Percentiles rank a stretch among this genome's conserved stretches.
phyloP scores from a whole-genome alignment of 53 echinoderm and acorn worm species.

The Crossaster papposus region DNA sequence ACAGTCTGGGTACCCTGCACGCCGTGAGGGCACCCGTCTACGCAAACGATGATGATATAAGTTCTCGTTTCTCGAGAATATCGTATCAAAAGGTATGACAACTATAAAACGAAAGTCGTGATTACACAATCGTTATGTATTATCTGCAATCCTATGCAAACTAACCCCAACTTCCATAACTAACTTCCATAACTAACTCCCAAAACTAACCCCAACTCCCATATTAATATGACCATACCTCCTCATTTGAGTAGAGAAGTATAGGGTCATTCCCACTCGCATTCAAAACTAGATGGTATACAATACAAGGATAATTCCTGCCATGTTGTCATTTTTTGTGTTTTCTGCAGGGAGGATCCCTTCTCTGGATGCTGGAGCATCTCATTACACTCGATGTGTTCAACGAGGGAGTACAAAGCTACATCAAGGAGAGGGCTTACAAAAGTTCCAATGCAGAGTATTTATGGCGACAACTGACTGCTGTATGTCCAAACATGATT shows the following conservation, averaged over 20 bases:
- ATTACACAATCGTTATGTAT: too few relatives aligned
- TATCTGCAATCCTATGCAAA: too few relatives aligned
- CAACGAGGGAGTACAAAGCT: conserved; percentile 67
- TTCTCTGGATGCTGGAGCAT: conserved; percentile 87
- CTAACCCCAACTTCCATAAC: too few relatives aligned
- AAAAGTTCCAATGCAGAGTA: conserved; percentile 84
- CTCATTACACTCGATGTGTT: conserved; percentile 81
- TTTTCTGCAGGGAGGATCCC: conserved; percentile 74
- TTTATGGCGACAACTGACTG: conserved; percentile 77
- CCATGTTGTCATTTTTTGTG: neutral
- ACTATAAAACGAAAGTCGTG: too few relatives aligned
- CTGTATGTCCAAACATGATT: conserved; percentile 52
- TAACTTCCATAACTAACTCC: too few relatives aligned
- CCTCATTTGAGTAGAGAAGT: too few relatives aligned
- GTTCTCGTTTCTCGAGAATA: neutral
- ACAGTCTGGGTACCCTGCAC: conserved; percentile 34
- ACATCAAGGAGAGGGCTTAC: conserved; percentile 66
- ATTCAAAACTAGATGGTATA: neutral
- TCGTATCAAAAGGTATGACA: conserved; percentile 38
- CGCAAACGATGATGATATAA: conserved; percentile 22
- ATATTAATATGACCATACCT: too few relatives aligned
- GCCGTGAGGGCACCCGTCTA: conserved; percentile 39
- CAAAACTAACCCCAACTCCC: too few relatives aligned
- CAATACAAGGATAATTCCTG: neutral
- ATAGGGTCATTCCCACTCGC: neutral